Evolutionary conservation across 2,113 vertebrate genomes (phyloP), one percentile per base, ranked within the genome.

Genomic region (Tachysurus vachellii): DNA sequence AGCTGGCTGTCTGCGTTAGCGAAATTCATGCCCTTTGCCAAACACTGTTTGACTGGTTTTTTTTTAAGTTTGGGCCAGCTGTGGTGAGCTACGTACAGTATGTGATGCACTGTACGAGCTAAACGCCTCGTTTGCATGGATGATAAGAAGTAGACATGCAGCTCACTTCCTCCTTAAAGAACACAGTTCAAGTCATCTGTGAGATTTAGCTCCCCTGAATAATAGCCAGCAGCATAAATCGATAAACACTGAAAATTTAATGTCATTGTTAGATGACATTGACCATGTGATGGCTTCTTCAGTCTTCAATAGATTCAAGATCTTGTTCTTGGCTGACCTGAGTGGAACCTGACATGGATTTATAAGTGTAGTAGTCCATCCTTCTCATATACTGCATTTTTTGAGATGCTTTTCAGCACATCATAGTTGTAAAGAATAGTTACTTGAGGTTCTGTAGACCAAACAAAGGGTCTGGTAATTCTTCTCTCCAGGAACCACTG

Each of bases 1-100:
- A 59, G 83, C 54, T 57, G 56, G 31, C 56, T 75, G 66, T 36
- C 17, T 44, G 83, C 47, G 36, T 73, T 56, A 42, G 16, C 13
- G 2, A 10, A 76, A 70, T 85, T 76, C 71, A 50, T 85, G 71
- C 56, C 83, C 83, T 76, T 85, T 76, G 66, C 21, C 54, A 47
- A 75, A 57, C 31, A 76, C 54, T 50, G 66, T 73, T 23, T 61
- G 66, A 82, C 79, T 56, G 28, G 28, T 26, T 36, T 36, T 36
- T 36, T 36, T 36, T 36, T 36, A 36, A 23, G 26, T 83, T 50
- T 61, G 68, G 53, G 21, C 54, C 31, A 14, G 7, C 36, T 54
- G 50, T 56, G 66, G 19, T 31, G 66, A 12, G 3, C 66, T 5
- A 36, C 44, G 31, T 36, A 36, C 36, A 2, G 36, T 36, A 36